Percentiles rank a stretch among this genome's conserved stretches.
Conservation (phyloP, 2,113 vertebrate species). For the Redunca redunca region DNA sequence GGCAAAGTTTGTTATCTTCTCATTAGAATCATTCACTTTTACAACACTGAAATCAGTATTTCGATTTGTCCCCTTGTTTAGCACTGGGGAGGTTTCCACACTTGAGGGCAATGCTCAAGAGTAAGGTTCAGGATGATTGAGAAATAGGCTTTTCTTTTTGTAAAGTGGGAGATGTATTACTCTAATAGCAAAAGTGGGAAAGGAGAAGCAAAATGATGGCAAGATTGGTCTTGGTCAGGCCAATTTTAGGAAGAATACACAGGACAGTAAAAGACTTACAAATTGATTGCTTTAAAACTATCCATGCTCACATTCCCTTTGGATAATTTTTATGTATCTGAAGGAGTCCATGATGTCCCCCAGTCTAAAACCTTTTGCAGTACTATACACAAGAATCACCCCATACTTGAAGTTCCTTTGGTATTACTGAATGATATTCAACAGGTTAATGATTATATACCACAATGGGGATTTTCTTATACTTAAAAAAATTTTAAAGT, state of each 20-base stretch:
- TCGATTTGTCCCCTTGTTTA: background rate
- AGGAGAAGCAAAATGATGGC: background rate
- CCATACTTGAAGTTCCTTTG: background rate
- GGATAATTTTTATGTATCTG: background rate
- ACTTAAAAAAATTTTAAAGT: background rate
- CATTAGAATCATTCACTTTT: constrained; percentile 3
- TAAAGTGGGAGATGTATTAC: background rate
- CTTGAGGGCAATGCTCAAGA: background rate
- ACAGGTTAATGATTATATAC: background rate
- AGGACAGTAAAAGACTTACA: background rate
- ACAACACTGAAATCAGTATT: constrained; percentile 26
- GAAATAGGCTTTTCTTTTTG: background rate
- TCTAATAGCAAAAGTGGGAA: background rate
- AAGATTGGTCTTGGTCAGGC: background rate
- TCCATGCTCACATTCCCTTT: background rate
- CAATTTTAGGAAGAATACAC: background rate
- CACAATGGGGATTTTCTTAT: background rate
- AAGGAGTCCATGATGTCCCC: background rate
- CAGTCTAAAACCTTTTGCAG: background rate
- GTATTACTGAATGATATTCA: background rate
- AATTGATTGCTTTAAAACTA: background rate
- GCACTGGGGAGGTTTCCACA: background rate
- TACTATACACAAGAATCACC: background rate
- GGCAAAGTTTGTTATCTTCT: background rate
- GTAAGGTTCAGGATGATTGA: background rate